Base-by-base conservation (phyloP, 92 coral and sea anemone genomes). In the Hydrozoanthus gracilis region DNA sequence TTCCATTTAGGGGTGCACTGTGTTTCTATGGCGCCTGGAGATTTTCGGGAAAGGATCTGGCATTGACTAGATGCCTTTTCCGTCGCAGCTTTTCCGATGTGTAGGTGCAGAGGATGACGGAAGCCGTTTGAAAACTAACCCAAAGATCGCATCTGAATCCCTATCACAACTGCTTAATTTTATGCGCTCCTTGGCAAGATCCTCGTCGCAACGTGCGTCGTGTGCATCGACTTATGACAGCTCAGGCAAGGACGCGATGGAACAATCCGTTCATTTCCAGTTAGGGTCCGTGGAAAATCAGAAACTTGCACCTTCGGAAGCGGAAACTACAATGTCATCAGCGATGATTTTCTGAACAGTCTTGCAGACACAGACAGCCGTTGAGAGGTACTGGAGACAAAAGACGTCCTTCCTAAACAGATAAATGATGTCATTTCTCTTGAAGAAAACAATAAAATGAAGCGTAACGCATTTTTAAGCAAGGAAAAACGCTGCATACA, bases 111-210 rank as follows among this genome's bases (percentile, higher is more conserved):
- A 79, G 7, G 92, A 91, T 2, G 96, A 93, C 11, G 93, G 91
- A 86, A 84, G 67, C 69, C 52, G 91, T n/a, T 90, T 93, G 13
- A 93, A 93, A 61, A 44, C 93, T 51, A 87, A 93, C 49, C 88
- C 93, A 0, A 15, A 89, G 6, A 88, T 90, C 10, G 79, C 92
- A 20, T 12, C 88, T 6, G 86, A 47, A 27, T 7, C 90, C 71
- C 88, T 89, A 60, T 7, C 86, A 15, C 27, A 87, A 0, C 94
- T 93, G 8, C 79, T 89, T 8, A 78, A 61, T n/a, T 76, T 94
- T 72, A 89, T 93, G 97, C 92, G 93, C 64, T 91, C 97, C 77
- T 84, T 93, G 1, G 94, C 6, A 90, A 91, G 4, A 91, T 93
- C 70, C 90, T 92, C 0, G 92, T 93, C 0, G 94, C 96, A 27